Base-by-base conservation (phyloP, 2,797 vertebrate genomes). In the Manis javanica region DNA sequence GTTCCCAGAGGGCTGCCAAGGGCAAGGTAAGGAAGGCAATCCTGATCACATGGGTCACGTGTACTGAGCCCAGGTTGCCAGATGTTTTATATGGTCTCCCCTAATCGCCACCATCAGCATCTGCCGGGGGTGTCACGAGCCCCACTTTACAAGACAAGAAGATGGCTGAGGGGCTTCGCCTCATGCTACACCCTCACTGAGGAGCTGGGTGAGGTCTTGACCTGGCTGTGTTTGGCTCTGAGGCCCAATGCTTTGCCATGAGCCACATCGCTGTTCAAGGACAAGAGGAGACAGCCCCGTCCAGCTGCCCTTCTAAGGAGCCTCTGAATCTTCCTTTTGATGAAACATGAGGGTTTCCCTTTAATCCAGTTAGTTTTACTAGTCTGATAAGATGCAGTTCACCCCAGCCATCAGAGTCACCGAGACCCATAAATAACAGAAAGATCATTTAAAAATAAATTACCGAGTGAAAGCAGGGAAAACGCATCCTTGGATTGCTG, bases 401-500 rank as follows among this genome's bases (percentile, higher is more conserved):
- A 82, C 90, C 86, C 61, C 0, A 0, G 94, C 57, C 91, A 92
- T 88, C 78, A 51, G 88, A 83, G 94, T 94, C 66, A 13, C 66
- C 0, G 21, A 66, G 93, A 95, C 71, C 93, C 91, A 94, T 96
- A 97, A 97, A 97, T 96, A 97, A 96, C 81, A 55, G 79, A 91
- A 90, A 96, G 95, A 95, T 96, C 94, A 96, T 97, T 97, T 95
- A 96, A 97, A 98, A 97, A 91, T 97, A 97, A 96, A 98, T 97
- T 96, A 96, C 79, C 24, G 8, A 53, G 57, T 2, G 55, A 96
- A 81, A 69, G 86, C 61, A 15, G 10, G 72, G 90, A 57, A 93
- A 88, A 87, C 14, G 34, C 94, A 75, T 72, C 92, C 97, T 21
- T 29, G 75, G 91, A 34, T 55, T 86, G 85, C 24, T 46, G 96